A percentile compares a stretch with the other conserved stretches of the same genome.
Evolutionary conservation across 2,888 invertebrate genomes (phyloP).

Genomic region (Campoplex nolae): DNA sequence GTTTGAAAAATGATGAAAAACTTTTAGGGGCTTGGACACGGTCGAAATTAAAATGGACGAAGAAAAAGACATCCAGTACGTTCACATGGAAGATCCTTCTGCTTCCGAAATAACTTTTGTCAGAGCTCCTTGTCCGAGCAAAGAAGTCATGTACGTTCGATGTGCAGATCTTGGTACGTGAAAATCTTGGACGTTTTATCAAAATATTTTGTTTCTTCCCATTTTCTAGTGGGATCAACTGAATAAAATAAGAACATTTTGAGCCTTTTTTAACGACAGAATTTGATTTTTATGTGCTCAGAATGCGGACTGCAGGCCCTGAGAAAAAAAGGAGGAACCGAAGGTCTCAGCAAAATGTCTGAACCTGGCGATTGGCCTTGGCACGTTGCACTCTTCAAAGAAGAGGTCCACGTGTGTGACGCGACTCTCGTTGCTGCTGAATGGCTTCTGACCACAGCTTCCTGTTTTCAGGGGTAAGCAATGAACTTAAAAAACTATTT

Average conservation of each 20-base stretch:
- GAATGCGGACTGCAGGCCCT: constrained; percentile 90
- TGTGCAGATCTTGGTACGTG: constrained; percentile 91
- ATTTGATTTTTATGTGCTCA: constrained; percentile 73
- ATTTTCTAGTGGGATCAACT: too few relatives aligned
- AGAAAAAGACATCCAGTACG: constrained; percentile 88
- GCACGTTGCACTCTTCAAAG: constrained; percentile 93
- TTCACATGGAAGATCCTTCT: constrained; percentile 92
- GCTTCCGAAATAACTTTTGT: constrained; percentile 93
- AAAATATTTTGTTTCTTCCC: too few relatives aligned
- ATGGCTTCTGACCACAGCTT: constrained; percentile 95
- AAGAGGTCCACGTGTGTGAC: constrained; percentile 95
- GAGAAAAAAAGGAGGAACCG: constrained; percentile 84
- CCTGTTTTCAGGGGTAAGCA: constrained; percentile 90
- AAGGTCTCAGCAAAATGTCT: constrained; percentile 89
- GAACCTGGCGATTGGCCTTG: constrained; percentile 97
- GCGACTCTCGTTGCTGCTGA: constrained; percentile 92
- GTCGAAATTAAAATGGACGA: constrained; percentile 89
- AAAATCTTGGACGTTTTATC: not conserved
- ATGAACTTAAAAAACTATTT: not conserved
- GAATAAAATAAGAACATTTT: not conserved
- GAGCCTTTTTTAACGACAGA: not conserved
- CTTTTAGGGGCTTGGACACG: constrained; percentile 88
- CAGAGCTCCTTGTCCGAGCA: constrained; percentile 90
- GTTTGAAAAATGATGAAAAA: not conserved
- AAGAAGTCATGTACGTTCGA: constrained; percentile 91